phyloP scores from a whole-genome alignment of 1,140 invertebrate genomes.

The Cotesia vestalis region DNA sequence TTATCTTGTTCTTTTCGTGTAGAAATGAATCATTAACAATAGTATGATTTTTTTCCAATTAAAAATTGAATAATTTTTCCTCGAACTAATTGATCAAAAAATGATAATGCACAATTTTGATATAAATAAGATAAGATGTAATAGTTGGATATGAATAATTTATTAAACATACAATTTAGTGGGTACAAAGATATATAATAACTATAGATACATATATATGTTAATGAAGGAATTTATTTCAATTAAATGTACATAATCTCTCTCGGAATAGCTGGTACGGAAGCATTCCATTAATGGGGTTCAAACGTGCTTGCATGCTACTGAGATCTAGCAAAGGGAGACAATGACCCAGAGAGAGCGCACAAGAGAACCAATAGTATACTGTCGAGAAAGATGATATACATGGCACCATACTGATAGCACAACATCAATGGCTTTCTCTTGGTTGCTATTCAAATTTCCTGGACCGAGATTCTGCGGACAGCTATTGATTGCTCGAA shows the following conservation, averaged over 20 bases:
- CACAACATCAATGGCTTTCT: slow-evolving; percentile 23
- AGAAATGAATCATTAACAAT: no score
- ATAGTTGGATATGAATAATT: no score
- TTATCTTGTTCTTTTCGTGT: no score
- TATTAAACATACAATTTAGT: no score
- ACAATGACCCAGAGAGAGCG: neutral
- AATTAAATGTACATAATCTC: slow-evolving; percentile 13
- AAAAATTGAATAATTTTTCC: no score
- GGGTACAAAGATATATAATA: no score
- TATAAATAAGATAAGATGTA: no score
- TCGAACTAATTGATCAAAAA: no score
- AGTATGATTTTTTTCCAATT: no score
- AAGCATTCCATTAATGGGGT: slow-evolving; percentile 15
- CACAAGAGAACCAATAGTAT: neutral
- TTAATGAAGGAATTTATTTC: neutral
- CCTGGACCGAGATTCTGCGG: slow-evolving; percentile 32
- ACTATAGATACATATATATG: no score
- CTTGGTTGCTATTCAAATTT: slow-evolving; percentile 34
- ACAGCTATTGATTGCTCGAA: slow-evolving; percentile 19
- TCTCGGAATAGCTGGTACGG: slow-evolving; percentile 6
- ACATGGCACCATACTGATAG: slow-evolving; percentile 21
- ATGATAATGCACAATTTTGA: no score
- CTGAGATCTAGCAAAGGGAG: no score
- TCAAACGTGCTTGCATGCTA: slow-evolving; percentile 11
- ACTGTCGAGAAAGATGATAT: slow-evolving; percentile 17